phyloP scores from a whole-genome alignment of 2,113 vertebrate species.

The Suncus etruscus region DNA sequence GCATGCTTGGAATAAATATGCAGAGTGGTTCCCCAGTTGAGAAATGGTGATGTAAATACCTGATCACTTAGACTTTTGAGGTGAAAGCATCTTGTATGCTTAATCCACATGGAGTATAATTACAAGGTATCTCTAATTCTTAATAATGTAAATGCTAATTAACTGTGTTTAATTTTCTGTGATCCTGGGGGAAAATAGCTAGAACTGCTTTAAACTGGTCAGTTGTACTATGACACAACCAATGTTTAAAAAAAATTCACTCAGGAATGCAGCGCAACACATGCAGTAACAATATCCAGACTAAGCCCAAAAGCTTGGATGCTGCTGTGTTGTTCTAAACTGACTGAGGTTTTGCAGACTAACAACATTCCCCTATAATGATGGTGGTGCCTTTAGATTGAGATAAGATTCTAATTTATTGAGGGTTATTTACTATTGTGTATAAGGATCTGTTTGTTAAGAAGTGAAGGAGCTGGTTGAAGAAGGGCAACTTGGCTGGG shows the following conservation, averaged over 20 bases:
- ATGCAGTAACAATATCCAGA: constrained; percentile 76
- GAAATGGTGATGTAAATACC: no score
- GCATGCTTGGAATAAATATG: no score
- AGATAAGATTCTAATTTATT: constrained; percentile 87
- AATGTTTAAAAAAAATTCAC: constrained; percentile 72
- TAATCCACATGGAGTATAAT: neutral
- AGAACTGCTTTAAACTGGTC: constrained; percentile 56
- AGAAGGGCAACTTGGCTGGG: constrained; percentile 64
- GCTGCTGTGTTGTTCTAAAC: constrained; percentile 76
- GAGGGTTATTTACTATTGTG: constrained; percentile 75
- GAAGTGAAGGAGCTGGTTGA: constrained; percentile 47
- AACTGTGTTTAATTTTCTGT: neutral
- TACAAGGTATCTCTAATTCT: constrained; percentile 30
- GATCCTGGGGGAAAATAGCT: constrained; percentile 8
- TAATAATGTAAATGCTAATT: constrained; percentile 17
- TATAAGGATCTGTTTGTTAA: constrained; percentile 38
- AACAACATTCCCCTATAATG: constrained; percentile 78
- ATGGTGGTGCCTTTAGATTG: constrained; percentile 78
- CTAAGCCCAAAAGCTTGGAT: constrained; percentile 73
- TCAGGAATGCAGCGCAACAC: constrained; percentile 63
- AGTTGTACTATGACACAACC: constrained; percentile 63
- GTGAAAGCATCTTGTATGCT: constrained; percentile 29
- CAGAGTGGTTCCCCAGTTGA: no score
- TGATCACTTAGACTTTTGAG: neutral
- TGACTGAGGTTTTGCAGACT: constrained; percentile 83